Conservation (phyloP, 2,113 vertebrate species). For the Vidua chalybeata region DNA sequence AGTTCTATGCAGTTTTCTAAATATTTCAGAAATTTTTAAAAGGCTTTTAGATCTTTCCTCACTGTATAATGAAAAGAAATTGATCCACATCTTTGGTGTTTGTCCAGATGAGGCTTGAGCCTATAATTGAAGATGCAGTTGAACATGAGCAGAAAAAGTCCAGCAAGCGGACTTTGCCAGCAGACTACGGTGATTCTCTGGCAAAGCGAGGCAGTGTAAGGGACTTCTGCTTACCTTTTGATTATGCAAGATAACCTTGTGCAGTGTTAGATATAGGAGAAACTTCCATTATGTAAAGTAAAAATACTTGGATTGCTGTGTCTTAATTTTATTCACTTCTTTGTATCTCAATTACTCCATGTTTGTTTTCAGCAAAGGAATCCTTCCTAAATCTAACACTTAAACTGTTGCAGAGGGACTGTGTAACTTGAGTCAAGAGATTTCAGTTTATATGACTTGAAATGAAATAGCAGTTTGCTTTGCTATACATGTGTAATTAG, state of each 20-base stretch:
- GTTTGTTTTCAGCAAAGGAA: constrained; percentile 75
- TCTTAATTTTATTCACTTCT: constrained; percentile 66
- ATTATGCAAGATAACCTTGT: constrained; percentile 80
- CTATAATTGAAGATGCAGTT: constrained; percentile 96
- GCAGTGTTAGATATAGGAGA: constrained; percentile 86
- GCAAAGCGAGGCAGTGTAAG: constrained; percentile 99
- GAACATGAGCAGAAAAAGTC: constrained; percentile 99
- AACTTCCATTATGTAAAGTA: constrained; percentile 58
- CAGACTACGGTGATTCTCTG: constrained; percentile 98
- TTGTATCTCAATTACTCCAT: constrained; percentile 65
- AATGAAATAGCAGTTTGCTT: constrained; percentile 47
- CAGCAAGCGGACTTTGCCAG: constrained; percentile 98
- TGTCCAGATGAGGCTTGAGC: constrained; percentile 96
- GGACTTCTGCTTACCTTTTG: constrained; percentile 80
- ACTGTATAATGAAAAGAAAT: constrained; percentile 83
- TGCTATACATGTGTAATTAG: background rate
- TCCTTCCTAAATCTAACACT: constrained; percentile 87
- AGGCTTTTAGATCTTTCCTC: constrained; percentile 78
- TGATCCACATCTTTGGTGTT: constrained; percentile 87
- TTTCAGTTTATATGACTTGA: background rate
- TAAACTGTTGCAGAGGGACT: constrained; percentile 64
- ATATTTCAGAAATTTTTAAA: constrained; percentile 47
- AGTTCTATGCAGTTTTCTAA: constrained; percentile 46
- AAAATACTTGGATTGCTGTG: constrained; percentile 58
- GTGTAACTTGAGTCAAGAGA: constrained; percentile 35